Conservation (phyloP, 1,140 invertebrate genomes). For the Drosophila lacteicornis region DNA sequence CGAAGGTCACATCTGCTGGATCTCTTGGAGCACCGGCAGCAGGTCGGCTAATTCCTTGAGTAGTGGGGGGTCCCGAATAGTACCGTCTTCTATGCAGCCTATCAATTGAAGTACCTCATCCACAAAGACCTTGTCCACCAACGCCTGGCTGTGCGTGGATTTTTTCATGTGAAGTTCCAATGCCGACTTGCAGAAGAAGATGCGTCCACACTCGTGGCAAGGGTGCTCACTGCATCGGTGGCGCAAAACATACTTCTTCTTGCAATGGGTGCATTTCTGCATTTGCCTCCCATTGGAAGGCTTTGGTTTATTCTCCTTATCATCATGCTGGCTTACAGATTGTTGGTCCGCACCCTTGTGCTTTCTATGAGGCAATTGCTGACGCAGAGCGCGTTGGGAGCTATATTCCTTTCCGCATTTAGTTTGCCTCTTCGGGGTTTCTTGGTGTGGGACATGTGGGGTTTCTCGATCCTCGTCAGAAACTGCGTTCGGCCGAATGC, state of each 20-base stretch:
- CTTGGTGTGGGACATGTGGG: neutral
- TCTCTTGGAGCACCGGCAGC: constrained; percentile 12
- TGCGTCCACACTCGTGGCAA: neutral
- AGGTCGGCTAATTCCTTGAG: constrained; percentile 21
- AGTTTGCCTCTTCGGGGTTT: neutral
- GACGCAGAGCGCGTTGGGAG: neutral
- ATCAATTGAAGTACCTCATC: constrained; percentile 44
- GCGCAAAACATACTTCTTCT: neutral
- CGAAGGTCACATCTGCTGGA: neutral
- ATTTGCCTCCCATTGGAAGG: neutral
- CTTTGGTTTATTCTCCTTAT: constrained; percentile 1
- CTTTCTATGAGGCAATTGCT: neutral
- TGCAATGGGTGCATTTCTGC: constrained; percentile 3
- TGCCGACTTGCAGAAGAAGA: neutral
- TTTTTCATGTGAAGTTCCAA: neutral
- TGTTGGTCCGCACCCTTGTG: neutral
- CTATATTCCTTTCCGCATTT: neutral
- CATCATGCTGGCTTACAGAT: neutral
- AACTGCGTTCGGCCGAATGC: neutral
- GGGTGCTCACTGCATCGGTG: constrained; percentile 1
- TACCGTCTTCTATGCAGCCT: constrained; percentile 27
- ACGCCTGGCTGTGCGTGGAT: neutral
- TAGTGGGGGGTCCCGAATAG: constrained; percentile 12
- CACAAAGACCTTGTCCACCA: constrained; percentile 17
- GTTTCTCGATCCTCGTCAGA: neutral